Conservation (phyloP, 2,797 vertebrate species). For the Emys orbicularis region DNA sequence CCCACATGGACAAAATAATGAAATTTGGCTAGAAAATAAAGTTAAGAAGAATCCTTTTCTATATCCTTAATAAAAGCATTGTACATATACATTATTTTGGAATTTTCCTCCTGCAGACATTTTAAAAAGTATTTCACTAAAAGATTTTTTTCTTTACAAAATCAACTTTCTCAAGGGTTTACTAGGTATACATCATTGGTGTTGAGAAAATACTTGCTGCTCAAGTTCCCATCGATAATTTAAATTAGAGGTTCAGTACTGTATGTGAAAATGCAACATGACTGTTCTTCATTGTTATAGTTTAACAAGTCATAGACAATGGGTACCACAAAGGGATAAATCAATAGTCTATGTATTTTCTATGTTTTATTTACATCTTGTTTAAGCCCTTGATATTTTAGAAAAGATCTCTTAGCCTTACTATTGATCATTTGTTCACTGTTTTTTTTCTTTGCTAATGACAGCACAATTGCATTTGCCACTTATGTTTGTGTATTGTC, state of each 20-base stretch:
- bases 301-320: not conserved
- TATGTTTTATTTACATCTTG: constrained; percentile 7
- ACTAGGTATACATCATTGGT: not conserved
- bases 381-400: not conserved
- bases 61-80: not conserved
- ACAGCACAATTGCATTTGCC: not conserved
- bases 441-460: not conserved
- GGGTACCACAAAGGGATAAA: not conserved
- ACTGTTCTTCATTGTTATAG: not conserved
- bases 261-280: not conserved
- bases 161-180: not conserved
- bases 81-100: not conserved
- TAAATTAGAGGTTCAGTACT: not conserved
- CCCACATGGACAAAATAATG: not conserved
- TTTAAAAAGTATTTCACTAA: not conserved
- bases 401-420: not conserved
- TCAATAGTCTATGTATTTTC: not conserved
- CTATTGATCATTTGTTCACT: not conserved
- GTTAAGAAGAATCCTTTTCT: not conserved
- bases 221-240: not conserved
- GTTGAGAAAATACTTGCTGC: not conserved
- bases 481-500: constrained; percentile 10
- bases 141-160: constrained; percentile 1
- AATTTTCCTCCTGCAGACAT: not conserved
- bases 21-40: not conserved